phyloP scores from a whole-genome alignment of 1,140 invertebrate species.

The Ruditapes philippinarum region DNA sequence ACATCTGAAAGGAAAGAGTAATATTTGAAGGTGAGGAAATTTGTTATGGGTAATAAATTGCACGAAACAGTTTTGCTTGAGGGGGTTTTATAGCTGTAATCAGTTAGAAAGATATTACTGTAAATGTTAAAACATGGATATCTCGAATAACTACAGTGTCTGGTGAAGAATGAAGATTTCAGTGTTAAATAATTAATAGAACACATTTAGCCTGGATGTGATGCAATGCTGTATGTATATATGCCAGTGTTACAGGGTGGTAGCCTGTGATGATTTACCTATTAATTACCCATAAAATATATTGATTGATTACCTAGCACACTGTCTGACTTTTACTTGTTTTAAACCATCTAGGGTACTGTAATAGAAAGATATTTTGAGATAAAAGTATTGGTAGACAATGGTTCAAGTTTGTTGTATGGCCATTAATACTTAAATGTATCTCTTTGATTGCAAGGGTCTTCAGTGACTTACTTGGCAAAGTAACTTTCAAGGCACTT shows the following conservation, averaged over 20 bases:
- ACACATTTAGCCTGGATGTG: not conserved
- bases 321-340: too few species aligned
- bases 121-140: not conserved
- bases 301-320: not conserved
- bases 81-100: constrained; percentile 38
- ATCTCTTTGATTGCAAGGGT: too few species aligned
- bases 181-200: constrained; percentile 33
- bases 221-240: constrained; percentile 6
- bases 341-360: too few species aligned
- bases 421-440: too few species aligned
- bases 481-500: too few species aligned
- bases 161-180: not conserved
- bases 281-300: constrained; percentile 1
- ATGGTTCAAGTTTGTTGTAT: too few species aligned
- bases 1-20: not conserved
- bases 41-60: constrained; percentile 49
- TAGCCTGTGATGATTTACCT: not conserved
- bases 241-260: constrained; percentile 4
- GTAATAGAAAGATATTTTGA: too few species aligned
- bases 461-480: too few species aligned
- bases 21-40: constrained; percentile 2
- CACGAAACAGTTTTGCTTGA: constrained; percentile 34
- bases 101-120: constrained; percentile 18
- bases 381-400: too few species aligned
- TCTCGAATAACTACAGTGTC: not conserved